A percentile compares a stretch with the other conserved stretches of the same genome.
Conservation (phyloP, 2,888 invertebrate genomes). For the Branchellion lobata region DNA sequence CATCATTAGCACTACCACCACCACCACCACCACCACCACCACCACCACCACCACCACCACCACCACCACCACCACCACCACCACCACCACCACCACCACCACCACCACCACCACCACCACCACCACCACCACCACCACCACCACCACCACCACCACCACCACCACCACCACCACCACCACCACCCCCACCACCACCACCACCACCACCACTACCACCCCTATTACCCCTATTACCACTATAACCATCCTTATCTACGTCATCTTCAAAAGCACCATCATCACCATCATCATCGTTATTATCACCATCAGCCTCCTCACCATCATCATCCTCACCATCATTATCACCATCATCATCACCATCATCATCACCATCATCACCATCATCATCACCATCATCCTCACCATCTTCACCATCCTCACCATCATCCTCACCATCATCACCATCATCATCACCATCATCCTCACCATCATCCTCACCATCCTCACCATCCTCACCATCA, state of each 20-base stretch:
- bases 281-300: conserved; percentile 33
- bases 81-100: neutral
- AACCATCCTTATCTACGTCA: neutral
- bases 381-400: neutral
- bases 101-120: neutral
- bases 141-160: conserved; percentile 9
- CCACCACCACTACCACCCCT: too few species aligned
- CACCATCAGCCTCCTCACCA: neutral
- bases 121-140: neutral
- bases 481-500: too few species aligned
- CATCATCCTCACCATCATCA: neutral
- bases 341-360: conserved; percentile 39
- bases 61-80: conserved; percentile 37
- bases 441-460: too few species aligned
- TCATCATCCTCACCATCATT: neutral
- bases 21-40: conserved; percentile 67
- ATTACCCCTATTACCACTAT: neutral
- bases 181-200: too few species aligned
- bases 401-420: neutral
- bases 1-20: too few species aligned
- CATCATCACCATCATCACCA: conserved; percentile 19
- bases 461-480: too few species aligned
- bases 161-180: conserved; percentile 14
- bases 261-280: conserved; percentile 24
- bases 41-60: conserved; percentile 69